These are phyloP conservation scores for Gallinago paraguaiae DNA, from an alignment of 2,113 vertebrate genomes.

Conservation along the genomic window DNA sequence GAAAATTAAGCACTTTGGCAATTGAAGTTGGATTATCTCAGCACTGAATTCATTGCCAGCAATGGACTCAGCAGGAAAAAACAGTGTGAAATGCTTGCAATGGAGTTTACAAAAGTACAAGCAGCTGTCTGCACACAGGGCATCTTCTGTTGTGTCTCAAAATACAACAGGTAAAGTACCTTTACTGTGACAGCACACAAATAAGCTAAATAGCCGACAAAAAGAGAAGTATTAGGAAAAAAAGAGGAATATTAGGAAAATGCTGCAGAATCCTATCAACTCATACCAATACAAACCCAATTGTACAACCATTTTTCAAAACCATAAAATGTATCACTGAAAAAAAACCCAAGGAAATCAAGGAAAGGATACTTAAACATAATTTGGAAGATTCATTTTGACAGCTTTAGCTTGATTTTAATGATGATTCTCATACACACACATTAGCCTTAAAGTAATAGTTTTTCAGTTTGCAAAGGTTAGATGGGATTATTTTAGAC, in stretches of 20 bases:
- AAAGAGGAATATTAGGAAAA: background rate
- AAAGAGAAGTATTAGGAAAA: background rate
- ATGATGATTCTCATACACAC: background rate
- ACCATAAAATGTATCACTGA: background rate
- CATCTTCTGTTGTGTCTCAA: background rate
- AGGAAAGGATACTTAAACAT: background rate
- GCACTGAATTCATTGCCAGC: background rate
- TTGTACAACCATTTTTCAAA: background rate
- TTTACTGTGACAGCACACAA: background rate
- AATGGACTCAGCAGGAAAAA: slow-evolving; percentile 40
- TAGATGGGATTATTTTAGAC: background rate
- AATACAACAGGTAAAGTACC: background rate
- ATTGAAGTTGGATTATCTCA: slow-evolving; percentile 36
- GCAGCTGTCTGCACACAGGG: background rate
- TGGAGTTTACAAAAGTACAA: background rate
- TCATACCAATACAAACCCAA: background rate
- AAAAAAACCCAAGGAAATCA: background rate
- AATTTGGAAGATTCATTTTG: background rate
- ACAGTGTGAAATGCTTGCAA: slow-evolving; percentile 15
- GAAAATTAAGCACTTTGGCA: slow-evolving; percentile 34
- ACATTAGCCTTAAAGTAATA: background rate
- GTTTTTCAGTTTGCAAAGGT: background rate
- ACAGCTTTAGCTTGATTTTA: background rate
- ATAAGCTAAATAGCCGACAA: background rate
- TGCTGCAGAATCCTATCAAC: background rate